Evolutionary conservation across 2,113 vertebrate genomes (phyloP).

Genomic region (Vidua macroura): DNA sequence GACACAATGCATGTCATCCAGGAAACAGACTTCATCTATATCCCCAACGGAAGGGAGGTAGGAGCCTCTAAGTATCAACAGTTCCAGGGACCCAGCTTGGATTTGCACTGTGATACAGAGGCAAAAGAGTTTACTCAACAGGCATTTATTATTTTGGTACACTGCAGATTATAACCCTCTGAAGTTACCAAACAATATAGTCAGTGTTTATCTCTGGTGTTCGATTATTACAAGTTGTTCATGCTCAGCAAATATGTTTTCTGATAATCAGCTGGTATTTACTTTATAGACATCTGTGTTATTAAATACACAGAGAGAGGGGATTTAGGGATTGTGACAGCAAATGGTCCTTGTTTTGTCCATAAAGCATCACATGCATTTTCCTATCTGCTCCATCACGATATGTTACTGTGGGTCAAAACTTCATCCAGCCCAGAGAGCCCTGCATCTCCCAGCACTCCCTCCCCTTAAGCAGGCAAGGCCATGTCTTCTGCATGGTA

Average conservation of each 20-base stretch:
- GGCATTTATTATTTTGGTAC: neutral
- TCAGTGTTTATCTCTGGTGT: conserved; percentile 20
- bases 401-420: neutral
- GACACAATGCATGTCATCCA: neutral
- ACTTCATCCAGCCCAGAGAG: neutral
- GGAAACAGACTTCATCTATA: neutral
- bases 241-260: conserved; percentile 48
- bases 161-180: neutral
- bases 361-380: neutral
- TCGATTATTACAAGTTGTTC: conserved; percentile 42
- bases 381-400: neutral
- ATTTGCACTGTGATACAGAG: neutral
- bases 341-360: neutral
- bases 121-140: neutral
- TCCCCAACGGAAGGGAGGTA: fast-evolving
- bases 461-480: neutral
- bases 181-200: neutral
- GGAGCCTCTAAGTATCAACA: neutral
- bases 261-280: conserved; percentile 70
- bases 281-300: conserved; percentile 59
- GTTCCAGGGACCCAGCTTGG: neutral
- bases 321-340: conserved; percentile 49
- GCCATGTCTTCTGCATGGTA: neutral
- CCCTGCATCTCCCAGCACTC: neutral
- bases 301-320: conserved; percentile 40